These are phyloP conservation scores for Cremastinae sp. DNA, from an alignment of 2,888 invertebrate genomes.

Conservation along the genomic window DNA sequence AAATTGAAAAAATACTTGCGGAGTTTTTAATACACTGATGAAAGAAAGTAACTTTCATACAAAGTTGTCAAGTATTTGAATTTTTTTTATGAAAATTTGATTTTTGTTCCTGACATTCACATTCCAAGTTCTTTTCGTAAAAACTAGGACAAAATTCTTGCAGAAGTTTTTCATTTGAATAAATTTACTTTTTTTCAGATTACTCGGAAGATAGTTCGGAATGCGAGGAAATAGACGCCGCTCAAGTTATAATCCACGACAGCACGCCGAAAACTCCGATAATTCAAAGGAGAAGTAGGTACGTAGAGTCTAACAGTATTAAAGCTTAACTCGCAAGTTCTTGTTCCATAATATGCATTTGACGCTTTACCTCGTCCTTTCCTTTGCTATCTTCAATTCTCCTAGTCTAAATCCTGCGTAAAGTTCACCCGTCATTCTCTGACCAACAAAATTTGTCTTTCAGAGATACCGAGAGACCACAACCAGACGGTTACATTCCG, in stretches of 20 bases:
- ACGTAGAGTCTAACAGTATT: slow-evolving; percentile 62
- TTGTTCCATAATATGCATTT: slow-evolving; percentile 6
- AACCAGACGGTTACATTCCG: slow-evolving; percentile 79
- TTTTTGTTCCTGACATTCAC: too few species aligned
- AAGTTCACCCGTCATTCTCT: slow-evolving; percentile 67
- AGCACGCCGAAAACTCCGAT: slow-evolving; percentile 87
- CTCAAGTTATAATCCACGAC: slow-evolving; percentile 90
- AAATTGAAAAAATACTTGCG: too few species aligned
- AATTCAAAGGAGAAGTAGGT: slow-evolving; percentile 82
- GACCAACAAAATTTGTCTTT: slow-evolving; percentile 66
- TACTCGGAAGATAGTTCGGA: slow-evolving; percentile 74
- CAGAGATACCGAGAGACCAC: slow-evolving; percentile 76
- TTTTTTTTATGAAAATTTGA: too few species aligned
- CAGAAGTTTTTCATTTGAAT: slow-evolving; percentile 40
- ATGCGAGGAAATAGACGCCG: slow-evolving; percentile 88
- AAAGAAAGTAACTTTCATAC: too few species aligned
- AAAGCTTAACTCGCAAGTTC: slow-evolving; percentile 38
- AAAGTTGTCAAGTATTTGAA: too few species aligned
- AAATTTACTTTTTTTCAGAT: slow-evolving; percentile 62
- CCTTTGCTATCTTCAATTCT: slow-evolving; percentile 5
- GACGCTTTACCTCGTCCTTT: neutral
- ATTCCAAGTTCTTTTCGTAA: too few species aligned
- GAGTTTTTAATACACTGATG: too few species aligned
- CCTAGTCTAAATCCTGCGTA: slow-evolving; percentile 40
- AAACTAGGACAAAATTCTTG: too few species aligned